Conservation (phyloP, 2,888 invertebrate species). For the Lapara coniferarum region DNA sequence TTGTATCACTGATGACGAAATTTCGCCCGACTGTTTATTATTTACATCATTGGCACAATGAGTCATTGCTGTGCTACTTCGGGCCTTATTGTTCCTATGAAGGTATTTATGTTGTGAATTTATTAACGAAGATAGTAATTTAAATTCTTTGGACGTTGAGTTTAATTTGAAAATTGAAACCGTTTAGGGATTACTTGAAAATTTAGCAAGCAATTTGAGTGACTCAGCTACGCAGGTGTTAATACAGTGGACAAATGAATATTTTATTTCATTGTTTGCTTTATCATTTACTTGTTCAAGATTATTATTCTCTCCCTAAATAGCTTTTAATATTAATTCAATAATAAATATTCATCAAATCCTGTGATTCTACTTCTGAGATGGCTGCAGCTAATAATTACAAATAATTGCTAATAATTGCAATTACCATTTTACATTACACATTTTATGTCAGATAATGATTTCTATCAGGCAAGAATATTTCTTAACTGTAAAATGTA, state of each 20-base stretch:
- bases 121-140: conserved; percentile 9
- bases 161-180: conserved; percentile 5
- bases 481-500: background rate
- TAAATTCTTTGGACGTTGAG: background rate
- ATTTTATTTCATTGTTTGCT: background rate
- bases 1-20: conserved; percentile 14
- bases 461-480: background rate
- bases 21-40: conserved; percentile 13
- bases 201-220: background rate
- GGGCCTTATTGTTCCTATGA: conserved; percentile 1
- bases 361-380: too few relatives aligned
- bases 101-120: background rate
- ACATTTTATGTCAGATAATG: background rate
- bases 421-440: too few relatives aligned
- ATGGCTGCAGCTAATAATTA: too few relatives aligned
- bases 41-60: conserved; percentile 15
- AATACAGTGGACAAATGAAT: background rate
- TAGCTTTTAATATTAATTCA: too few relatives aligned
- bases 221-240: conserved; percentile 17
- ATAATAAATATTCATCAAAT: too few relatives aligned
- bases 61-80: conserved; percentile 8
- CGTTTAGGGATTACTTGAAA: background rate
- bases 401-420: too few relatives aligned
- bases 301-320: too few relatives aligned
- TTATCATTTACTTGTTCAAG: background rate